Evolutionary conservation across 2,797 vertebrate species (phyloP).

Genomic region (Crocidura indochinensis): DNA sequence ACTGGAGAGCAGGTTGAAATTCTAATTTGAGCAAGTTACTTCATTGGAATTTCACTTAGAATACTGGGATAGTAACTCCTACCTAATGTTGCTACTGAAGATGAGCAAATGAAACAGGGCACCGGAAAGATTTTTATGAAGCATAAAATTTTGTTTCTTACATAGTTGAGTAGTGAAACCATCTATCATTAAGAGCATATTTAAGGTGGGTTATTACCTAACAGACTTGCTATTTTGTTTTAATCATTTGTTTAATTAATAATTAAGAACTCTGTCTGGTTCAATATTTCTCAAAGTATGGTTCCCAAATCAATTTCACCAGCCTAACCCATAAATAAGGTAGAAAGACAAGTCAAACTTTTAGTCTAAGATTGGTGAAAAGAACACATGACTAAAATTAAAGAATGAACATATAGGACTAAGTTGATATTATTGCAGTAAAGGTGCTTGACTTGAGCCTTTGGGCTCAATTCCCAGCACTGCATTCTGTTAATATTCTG

Average conservation of each 20-base stretch:
- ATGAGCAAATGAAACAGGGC: slow-evolving; percentile 33
- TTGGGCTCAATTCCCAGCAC: too few relatives aligned
- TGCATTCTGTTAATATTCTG: too few relatives aligned
- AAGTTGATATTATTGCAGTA: too few relatives aligned
- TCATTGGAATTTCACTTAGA: slow-evolving; percentile 50
- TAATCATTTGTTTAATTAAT: slow-evolving; percentile 51
- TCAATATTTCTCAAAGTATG: slow-evolving; percentile 6
- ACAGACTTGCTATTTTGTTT: slow-evolving; percentile 49
- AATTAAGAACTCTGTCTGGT: slow-evolving; percentile 30
- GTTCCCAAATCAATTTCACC: slow-evolving; percentile 17
- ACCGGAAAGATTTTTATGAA: slow-evolving; percentile 63
- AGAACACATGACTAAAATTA: slow-evolving; percentile 44
- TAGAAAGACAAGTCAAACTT: slow-evolving; percentile 4
- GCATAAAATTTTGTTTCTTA: slow-evolving; percentile 60
- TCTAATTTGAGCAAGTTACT: slow-evolving; percentile 63
- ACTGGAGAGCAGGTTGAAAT: slow-evolving; percentile 43
- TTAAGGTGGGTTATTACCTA: slow-evolving; percentile 39
- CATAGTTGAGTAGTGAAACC: slow-evolving; percentile 45
- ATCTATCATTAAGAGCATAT: slow-evolving; percentile 53
- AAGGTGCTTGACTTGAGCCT: too few relatives aligned
- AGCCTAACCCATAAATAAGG: slow-evolving; percentile 24
- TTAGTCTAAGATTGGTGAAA: slow-evolving; percentile 57
- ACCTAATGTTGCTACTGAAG: slow-evolving; percentile 8
- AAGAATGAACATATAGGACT: background rate
- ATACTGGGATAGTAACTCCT: slow-evolving; percentile 5